phyloP scores from a whole-genome alignment of 2,888 invertebrate species.

The Mythimna loreyi region DNA sequence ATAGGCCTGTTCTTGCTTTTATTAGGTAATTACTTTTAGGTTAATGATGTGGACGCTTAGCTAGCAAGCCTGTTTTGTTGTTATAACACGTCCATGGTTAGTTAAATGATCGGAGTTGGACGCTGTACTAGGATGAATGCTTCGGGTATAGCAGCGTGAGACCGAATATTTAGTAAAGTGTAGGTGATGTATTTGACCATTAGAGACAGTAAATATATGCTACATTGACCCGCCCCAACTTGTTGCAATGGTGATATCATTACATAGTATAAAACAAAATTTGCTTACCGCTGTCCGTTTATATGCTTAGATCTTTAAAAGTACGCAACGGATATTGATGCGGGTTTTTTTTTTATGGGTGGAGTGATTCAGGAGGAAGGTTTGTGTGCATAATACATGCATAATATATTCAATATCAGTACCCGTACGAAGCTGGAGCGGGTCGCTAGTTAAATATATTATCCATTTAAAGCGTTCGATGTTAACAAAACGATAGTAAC shows the following conservation, averaged over 20 bases:
- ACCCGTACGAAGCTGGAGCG: too few species aligned
- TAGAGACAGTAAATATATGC: not conserved
- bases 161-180: not conserved
- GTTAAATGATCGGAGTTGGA: not conserved
- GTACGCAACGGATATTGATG: too few species aligned
- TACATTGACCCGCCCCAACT: too few species aligned
- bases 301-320: too few species aligned
- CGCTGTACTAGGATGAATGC: not conserved
- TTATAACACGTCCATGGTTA: not conserved
- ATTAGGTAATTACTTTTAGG: slow-evolving; percentile 34
- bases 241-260: not conserved
- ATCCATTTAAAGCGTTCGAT: too few species aligned
- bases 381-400: too few species aligned
- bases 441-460: too few species aligned
- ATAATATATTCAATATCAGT: too few species aligned
- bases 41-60: slow-evolving; percentile 36
- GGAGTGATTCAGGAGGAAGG: too few species aligned
- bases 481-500: too few species aligned
- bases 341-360: too few species aligned
- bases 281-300: too few species aligned
- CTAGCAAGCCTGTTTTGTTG: not conserved
- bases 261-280: not conserved
- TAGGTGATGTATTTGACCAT: not conserved
- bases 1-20: slow-evolving; percentile 32
- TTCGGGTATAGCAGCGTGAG: not conserved